These are phyloP conservation scores for Drosophila busckii DNA, from an alignment of 1,140 invertebrate genomes.

Conservation along the genomic window DNA sequence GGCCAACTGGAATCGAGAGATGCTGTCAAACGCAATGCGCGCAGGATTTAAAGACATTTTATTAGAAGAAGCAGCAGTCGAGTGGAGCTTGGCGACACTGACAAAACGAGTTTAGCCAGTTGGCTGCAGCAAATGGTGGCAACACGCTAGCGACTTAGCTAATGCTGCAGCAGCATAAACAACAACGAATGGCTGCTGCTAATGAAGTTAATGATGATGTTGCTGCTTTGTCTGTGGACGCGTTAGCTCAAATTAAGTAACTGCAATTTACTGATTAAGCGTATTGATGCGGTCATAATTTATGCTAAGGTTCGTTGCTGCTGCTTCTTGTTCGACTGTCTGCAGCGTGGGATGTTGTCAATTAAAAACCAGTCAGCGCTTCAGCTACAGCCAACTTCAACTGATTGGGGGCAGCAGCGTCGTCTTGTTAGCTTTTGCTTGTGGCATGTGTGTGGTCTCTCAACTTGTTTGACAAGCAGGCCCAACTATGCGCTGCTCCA, in stretches of 20 bases:
- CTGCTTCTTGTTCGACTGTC: too few relatives aligned
- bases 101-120: slow-evolving; percentile 58
- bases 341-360: slow-evolving; percentile 49
- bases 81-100: slow-evolving; percentile 18
- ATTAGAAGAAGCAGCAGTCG: slow-evolving; percentile 52
- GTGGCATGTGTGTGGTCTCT: too few relatives aligned
- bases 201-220: slow-evolving; percentile 5
- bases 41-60: slow-evolving; percentile 76
- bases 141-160: too few relatives aligned
- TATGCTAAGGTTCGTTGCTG: slow-evolving; percentile 24
- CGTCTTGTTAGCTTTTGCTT: slow-evolving; percentile 35
- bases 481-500: slow-evolving; percentile 47
- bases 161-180: too few relatives aligned
- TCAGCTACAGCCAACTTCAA: slow-evolving; percentile 15
- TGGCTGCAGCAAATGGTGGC: too few relatives aligned
- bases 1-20: slow-evolving; percentile 44
- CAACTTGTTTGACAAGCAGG: slow-evolving; percentile 35
- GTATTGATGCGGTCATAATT: too few relatives aligned
- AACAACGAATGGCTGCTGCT: too few relatives aligned
- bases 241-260: slow-evolving; percentile 70
- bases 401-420: slow-evolving; percentile 35
- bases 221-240: slow-evolving; percentile 18
- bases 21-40: slow-evolving; percentile 70
- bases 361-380: slow-evolving; percentile 45
- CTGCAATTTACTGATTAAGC: slow-evolving; percentile 68